Percentiles rank a stretch among this genome's conserved stretches.
Conservation (phyloP, 1,140 invertebrate genomes). For the Drosophila repleta region DNA sequence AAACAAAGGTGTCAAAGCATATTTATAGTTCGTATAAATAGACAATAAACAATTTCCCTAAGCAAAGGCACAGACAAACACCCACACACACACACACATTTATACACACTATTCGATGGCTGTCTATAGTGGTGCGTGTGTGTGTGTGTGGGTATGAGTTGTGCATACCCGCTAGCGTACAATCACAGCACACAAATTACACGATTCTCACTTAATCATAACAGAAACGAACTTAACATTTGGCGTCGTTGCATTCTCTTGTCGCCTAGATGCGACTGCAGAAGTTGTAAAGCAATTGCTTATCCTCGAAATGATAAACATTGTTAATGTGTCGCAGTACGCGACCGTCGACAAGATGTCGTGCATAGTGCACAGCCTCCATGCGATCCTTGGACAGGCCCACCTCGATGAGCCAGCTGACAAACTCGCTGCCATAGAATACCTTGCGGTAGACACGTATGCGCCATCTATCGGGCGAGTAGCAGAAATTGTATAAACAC, state of each 20-base stretch:
- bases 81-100: slow-evolving; percentile 10
- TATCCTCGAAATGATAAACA: slow-evolving; percentile 91
- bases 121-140: slow-evolving; percentile 31
- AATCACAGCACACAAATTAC: slow-evolving; percentile 76
- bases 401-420: slow-evolving; percentile 93
- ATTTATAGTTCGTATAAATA: slow-evolving; percentile 54
- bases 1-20: slow-evolving; percentile 51
- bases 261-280: slow-evolving; percentile 75
- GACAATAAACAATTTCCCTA: slow-evolving; percentile 55
- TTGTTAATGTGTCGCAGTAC: slow-evolving; percentile 93
- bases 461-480: slow-evolving; percentile 85
- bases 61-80: slow-evolving; percentile 5
- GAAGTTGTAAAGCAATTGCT: slow-evolving; percentile 89
- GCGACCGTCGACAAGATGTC: slow-evolving; percentile 91
- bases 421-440: slow-evolving; percentile 93
- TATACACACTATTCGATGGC: slow-evolving; percentile 45
- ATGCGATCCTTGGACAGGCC: slow-evolving; percentile 90
- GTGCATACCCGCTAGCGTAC: slow-evolving; percentile 39
- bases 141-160: slow-evolving; percentile 16
- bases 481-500: not conserved
- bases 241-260: slow-evolving; percentile 66
- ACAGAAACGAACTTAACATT: slow-evolving; percentile 69
- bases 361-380: slow-evolving; percentile 93
- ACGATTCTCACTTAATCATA: slow-evolving; percentile 53
- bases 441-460: slow-evolving; percentile 90